Evolutionary conservation across 1,140 invertebrate species (phyloP).

Genomic region (Paraescarpia echinospica): DNA sequence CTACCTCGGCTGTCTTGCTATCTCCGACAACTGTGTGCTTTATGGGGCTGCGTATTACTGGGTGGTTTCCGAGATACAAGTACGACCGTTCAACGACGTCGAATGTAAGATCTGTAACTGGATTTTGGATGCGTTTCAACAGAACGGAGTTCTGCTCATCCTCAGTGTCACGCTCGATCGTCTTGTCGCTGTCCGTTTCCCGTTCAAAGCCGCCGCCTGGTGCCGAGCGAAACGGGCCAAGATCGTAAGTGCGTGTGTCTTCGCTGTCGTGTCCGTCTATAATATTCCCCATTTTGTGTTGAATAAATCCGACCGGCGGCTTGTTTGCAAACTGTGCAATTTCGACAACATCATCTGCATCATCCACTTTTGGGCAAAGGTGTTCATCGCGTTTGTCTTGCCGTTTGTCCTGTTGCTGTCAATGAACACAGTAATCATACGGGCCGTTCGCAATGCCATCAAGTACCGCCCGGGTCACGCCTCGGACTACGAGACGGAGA

Average conservation of each 20-base stretch:
- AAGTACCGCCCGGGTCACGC: neutral
- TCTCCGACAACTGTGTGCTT: neutral
- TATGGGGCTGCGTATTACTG: conserved; percentile 3
- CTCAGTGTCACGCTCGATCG: conserved; percentile 16
- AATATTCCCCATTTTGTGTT: neutral
- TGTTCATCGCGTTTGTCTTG: neutral
- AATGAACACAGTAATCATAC: conserved; percentile 16
- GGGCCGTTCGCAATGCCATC: neutral
- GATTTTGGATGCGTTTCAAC: neutral
- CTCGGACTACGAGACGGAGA: neutral
- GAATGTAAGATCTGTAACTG: conserved; percentile 15
- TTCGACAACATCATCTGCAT: neutral
- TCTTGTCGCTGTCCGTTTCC: conserved; percentile 14
- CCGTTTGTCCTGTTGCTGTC: conserved; percentile 8
- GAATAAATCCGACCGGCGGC: neutral
- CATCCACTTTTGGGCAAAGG: neutral
- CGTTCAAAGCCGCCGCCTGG: neutral
- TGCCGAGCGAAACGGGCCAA: neutral
- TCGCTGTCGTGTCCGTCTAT: neutral
- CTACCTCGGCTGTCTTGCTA: neutral
- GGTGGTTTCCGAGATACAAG: conserved; percentile 3
- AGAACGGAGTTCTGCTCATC: conserved; percentile 6
- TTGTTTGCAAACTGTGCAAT: conserved; percentile 8
- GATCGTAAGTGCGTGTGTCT: neutral
- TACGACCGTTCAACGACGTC: neutral